These are phyloP conservation scores for Brachionus angularis DNA, from an alignment of 1,140 invertebrate genomes.

Conservation along the genomic window DNA sequence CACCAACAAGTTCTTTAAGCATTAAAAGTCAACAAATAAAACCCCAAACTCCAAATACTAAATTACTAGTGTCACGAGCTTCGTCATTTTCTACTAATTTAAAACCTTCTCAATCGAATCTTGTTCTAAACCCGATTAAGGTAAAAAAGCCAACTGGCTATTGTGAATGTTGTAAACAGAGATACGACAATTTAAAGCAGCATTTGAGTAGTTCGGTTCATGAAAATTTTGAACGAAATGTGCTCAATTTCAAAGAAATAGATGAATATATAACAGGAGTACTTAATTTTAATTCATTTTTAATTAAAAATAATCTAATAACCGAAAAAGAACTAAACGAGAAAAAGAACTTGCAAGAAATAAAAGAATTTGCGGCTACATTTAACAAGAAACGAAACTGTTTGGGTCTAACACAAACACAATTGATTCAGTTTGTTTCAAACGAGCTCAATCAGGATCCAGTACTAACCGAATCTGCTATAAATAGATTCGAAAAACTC, in stretches of 20 bases:
- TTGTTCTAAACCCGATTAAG: not conserved
- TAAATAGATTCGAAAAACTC: slow-evolving; percentile 2
- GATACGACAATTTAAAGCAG: slow-evolving; percentile 38
- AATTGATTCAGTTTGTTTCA: no score
- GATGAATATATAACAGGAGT: slow-evolving; percentile 4
- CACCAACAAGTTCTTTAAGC: no score
- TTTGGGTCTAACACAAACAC: not conserved
- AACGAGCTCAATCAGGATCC: slow-evolving; percentile 8
- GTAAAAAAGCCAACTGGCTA: slow-evolving; percentile 38
- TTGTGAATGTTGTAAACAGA: slow-evolving; percentile 38
- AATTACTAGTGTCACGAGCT: not conserved
- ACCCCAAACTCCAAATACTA: not conserved
- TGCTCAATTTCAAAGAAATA: slow-evolving; percentile 23
- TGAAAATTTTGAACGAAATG: slow-evolving; percentile 34
- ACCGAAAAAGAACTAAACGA: not conserved
- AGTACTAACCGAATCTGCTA: slow-evolving; percentile 8
- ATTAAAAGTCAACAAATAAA: not conserved
- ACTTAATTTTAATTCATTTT: slow-evolving; percentile 19
- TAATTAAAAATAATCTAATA: not conserved
- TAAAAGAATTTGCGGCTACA: not conserved
- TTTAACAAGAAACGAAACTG: not conserved
- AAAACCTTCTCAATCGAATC: not conserved
- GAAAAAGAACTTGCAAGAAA: not conserved
- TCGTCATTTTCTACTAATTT: slow-evolving; percentile 4
- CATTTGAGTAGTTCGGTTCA: slow-evolving; percentile 18